Conservation (phyloP, 2,888 invertebrate genomes). For the Eucriotettix oculatus region DNA sequence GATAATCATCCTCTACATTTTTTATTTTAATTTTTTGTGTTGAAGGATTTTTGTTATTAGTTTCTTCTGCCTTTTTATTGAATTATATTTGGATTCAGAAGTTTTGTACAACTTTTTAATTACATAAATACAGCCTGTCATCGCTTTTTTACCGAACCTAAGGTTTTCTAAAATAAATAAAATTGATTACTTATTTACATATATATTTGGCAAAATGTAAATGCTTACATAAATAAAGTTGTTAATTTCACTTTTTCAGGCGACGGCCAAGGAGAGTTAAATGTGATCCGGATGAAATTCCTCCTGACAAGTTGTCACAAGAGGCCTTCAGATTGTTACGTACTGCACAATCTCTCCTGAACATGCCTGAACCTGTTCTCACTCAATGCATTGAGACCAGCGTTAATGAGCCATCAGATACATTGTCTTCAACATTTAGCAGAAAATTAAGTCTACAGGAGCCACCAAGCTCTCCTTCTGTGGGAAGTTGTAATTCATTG, state of each 20-base stretch:
- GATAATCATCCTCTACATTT: too few species aligned
- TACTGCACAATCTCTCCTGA: conserved; percentile 44
- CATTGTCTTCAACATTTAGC: background rate
- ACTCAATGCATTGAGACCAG: conserved; percentile 20
- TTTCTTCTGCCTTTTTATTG: too few species aligned
- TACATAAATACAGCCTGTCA: too few species aligned
- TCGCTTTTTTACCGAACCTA: too few species aligned
- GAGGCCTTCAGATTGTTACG: conserved; percentile 45
- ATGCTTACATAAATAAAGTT: too few species aligned
- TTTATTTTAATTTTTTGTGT: too few species aligned
- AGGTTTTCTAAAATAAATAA: too few species aligned
- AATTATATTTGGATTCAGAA: too few species aligned
- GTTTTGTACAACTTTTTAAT: too few species aligned
- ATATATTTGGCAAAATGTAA: too few species aligned
- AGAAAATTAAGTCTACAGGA: background rate
- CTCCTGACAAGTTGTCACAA: conserved; percentile 45
- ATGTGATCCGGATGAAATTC: conserved; percentile 30
- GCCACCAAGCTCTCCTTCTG: background rate
- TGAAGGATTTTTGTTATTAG: too few species aligned
- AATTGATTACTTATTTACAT: too few species aligned
- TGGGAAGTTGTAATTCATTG: background rate
- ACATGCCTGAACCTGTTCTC: conserved; percentile 44
- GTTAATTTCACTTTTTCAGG: conserved; percentile 3
- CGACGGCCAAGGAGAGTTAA: conserved; percentile 6
- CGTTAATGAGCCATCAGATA: background rate